phyloP scores from a whole-genome alignment of 2,113 vertebrate genomes.

The Ellobius talpinus region DNA sequence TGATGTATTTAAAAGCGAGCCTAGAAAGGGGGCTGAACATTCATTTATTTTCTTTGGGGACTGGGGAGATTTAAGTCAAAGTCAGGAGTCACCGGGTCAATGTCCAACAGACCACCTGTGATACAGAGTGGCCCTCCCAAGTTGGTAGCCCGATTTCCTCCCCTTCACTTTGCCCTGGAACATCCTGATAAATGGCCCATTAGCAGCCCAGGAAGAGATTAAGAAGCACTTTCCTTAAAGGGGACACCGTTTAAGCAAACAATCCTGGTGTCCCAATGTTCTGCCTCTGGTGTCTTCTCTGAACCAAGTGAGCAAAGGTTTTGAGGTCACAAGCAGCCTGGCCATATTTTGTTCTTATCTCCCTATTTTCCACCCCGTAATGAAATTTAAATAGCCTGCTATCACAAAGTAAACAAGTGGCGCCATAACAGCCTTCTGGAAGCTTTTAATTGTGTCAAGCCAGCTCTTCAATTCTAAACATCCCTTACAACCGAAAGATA shows the following conservation, averaged over 20 bases:
- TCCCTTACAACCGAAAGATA: conserved; percentile 65
- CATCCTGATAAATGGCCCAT: conserved; percentile 63
- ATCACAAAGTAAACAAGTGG: conserved; percentile 79
- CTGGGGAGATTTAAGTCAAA: neutral
- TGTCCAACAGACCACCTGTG: neutral
- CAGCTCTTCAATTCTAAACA: conserved; percentile 76
- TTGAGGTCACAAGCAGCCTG: conserved; percentile 75
- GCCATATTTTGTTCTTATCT: conserved; percentile 81
- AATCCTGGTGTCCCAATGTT: conserved; percentile 42
- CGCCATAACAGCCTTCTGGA: conserved; percentile 74
- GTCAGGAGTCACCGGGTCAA: neutral
- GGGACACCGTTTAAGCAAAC: conserved; percentile 68
- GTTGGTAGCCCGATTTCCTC: neutral
- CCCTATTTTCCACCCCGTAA: conserved; percentile 72
- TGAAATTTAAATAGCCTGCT: conserved; percentile 81
- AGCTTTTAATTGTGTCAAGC: conserved; percentile 81
- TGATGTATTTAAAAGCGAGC: neutral
- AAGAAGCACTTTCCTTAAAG: conserved; percentile 69
- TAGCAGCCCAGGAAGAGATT: conserved; percentile 73
- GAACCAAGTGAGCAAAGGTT: conserved; percentile 68
- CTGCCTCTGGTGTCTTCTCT: conserved; percentile 67
- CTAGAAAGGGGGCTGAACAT: neutral
- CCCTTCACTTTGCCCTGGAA: conserved; percentile 50
- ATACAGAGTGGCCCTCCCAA: neutral
- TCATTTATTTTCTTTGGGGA: conserved; percentile 35